Percentiles rank a stretch among this genome's conserved stretches.
These are phyloP conservation scores for Esox niger DNA, from an alignment of 2,113 vertebrate species.

Conservation along the genomic window DNA sequence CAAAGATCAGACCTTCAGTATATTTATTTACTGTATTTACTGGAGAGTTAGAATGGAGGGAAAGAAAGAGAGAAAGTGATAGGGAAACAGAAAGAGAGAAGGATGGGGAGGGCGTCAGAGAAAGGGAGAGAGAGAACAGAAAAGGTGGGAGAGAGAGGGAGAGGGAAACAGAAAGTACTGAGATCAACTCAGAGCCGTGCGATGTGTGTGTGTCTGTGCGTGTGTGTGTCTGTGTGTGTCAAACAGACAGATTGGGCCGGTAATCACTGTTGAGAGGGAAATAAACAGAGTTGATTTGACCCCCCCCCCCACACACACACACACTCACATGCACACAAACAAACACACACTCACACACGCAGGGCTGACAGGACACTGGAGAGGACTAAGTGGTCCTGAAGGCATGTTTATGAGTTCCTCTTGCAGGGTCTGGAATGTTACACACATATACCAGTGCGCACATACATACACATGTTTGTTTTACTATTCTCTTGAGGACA, in stretches of 20 bases:
- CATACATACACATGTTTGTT: neutral
- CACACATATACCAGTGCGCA: constrained; percentile 39
- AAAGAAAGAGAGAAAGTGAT: too few species aligned
- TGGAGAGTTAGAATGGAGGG: too few species aligned
- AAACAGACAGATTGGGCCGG: constrained; percentile 73
- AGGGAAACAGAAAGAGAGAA: too few species aligned
- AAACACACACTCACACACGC: neutral
- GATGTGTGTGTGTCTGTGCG: too few species aligned
- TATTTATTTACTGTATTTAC: too few species aligned
- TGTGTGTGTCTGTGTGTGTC: constrained; percentile 12
- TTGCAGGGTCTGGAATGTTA: constrained; percentile 79
- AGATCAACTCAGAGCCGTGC: constrained; percentile 34
- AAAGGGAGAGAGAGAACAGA: too few species aligned
- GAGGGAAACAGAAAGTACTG: too few species aligned
- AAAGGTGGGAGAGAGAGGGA: too few species aligned
- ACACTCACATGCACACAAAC: constrained; percentile 43
- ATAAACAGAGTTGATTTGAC: constrained; percentile 88
- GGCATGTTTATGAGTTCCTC: constrained; percentile 84
- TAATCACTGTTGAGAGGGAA: constrained; percentile 85
- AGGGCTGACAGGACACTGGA: too few species aligned
- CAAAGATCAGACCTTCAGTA: too few species aligned
- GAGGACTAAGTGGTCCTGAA: constrained; percentile 83
- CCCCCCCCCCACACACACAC: constrained; percentile 56
- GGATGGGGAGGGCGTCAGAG: too few species aligned
- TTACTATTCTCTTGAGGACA: too few species aligned